Evolutionary conservation across 2,797 vertebrate genomes (phyloP).

Genomic region (Clarias laeviceps): DNA sequence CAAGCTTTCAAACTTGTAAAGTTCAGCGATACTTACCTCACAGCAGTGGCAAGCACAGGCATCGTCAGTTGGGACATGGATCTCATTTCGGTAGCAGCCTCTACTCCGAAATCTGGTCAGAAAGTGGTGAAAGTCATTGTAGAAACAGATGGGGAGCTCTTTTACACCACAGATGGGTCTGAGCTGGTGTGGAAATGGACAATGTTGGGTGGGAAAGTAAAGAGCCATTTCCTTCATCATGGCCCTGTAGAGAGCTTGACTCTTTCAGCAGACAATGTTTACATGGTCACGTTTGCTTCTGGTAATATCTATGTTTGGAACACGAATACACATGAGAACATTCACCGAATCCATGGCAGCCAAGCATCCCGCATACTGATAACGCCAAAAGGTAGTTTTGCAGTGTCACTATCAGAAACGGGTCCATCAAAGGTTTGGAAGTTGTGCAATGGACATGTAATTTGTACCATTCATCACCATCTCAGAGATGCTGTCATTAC

Average conservation of each 20-base stretch:
- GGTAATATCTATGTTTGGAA: slow-evolving; percentile 79
- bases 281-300: slow-evolving; percentile 70
- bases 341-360: slow-evolving; percentile 66
- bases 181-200: slow-evolving; percentile 75
- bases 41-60: slow-evolving; percentile 64
- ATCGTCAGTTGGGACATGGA: slow-evolving; percentile 74
- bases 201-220: slow-evolving; percentile 57
- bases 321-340: slow-evolving; percentile 69
- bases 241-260: slow-evolving; percentile 67
- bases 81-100: slow-evolving; percentile 65
- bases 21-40: slow-evolving; percentile 56
- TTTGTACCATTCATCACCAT: slow-evolving; percentile 71
- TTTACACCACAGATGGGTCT: slow-evolving; percentile 76
- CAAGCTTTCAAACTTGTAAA: slow-evolving; percentile 64
- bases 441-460: slow-evolving; percentile 65
- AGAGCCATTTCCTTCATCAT: slow-evolving; percentile 67
- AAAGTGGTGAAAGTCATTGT: slow-evolving; percentile 65
- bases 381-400: slow-evolving; percentile 72
- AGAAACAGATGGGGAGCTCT: slow-evolving; percentile 59
- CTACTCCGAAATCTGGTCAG: slow-evolving; percentile 65
- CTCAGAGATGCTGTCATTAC: slow-evolving; percentile 72
- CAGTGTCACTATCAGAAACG: slow-evolving; percentile 71
- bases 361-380: slow-evolving; percentile 72
- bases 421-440: slow-evolving; percentile 77
- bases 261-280: slow-evolving; percentile 65